Evolutionary conservation across 35 echinoderm and acorn worm species (phyloP).

Genomic region (Anneissia japonica): DNA sequence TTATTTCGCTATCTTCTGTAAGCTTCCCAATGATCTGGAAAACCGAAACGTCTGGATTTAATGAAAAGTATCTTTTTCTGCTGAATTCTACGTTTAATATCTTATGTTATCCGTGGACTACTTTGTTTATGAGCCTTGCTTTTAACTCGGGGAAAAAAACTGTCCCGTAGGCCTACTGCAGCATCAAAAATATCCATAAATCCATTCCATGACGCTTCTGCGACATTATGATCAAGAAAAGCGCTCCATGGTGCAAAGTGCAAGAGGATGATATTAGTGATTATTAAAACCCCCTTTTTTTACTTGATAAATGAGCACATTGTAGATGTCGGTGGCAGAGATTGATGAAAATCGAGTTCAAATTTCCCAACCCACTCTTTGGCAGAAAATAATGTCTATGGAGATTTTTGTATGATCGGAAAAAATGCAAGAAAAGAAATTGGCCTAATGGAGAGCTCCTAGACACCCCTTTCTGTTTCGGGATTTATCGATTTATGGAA

Average conservation of each 20-base stretch:
- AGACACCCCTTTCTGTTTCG: no score
- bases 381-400: background rate
- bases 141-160: background rate
- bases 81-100: background rate
- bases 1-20: background rate
- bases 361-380: background rate
- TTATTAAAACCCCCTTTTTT: background rate
- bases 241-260: background rate
- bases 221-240: no score
- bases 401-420: background rate
- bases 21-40: background rate
- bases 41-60: background rate
- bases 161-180: no score
- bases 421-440: no score
- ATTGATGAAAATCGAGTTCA: background rate
- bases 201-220: no score
- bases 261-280: background rate
- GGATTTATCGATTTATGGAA: no score
- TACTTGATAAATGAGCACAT: background rate
- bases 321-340: background rate
- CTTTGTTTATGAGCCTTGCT: background rate
- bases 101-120: constrained; percentile 11
- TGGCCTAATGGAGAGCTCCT: no score
- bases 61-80: background rate
- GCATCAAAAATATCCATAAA: background rate